Base-by-base conservation (phyloP, 1,140 invertebrate species). In the Mesaphorura yosii region DNA sequence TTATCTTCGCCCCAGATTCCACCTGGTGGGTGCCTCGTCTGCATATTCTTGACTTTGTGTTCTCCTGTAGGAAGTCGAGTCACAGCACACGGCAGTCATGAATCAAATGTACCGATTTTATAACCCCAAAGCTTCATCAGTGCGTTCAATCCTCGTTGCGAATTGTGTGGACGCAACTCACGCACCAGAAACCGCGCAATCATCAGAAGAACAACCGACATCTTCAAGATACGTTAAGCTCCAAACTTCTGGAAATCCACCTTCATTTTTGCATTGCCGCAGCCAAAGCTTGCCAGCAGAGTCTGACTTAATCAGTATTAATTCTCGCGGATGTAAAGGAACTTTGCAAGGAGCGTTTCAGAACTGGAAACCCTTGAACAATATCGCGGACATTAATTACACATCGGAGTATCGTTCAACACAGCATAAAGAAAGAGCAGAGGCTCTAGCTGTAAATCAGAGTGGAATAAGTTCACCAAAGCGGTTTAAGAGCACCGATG, bases 121-220 rank as follows among this genome's bases (percentile, higher is more conserved):
- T 64, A 90, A 90, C 69, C 73, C 76, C 4, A 88, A 86, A 70
- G 84, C 83, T 3, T 86, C 84, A 57, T 86, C 84, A 1, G 77
- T 88, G 29, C 75, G 83, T 48, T 77, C 79, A n/a, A 73, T 84
- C 46, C 78, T 83, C 74, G 73, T 84, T n/a, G 81, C 82, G 0
- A 80, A 82, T 66, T 83, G 79, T 68, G 64, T 78, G 14, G 68
- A 68, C 51, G 69, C 67, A 17, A 19, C 28, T 4, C n/a, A n/a
- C n/a, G 26, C 22, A 53, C 34, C 45, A 25, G 5, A 48, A 46
- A 45, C 19, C 17, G 2, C 45, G 20, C 19, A 20, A 7, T 6
- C 27, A n/a, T 19, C 17, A 1, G 28, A n/a, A 40, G 50, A 19
- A 51, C n/a, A n/a, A n/a, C n/a, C n/a, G n/a, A n/a, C n/a, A n/a